Evolutionary conservation across 2,888 invertebrate species (phyloP).

Genomic region (Agonum fuliginosum): DNA sequence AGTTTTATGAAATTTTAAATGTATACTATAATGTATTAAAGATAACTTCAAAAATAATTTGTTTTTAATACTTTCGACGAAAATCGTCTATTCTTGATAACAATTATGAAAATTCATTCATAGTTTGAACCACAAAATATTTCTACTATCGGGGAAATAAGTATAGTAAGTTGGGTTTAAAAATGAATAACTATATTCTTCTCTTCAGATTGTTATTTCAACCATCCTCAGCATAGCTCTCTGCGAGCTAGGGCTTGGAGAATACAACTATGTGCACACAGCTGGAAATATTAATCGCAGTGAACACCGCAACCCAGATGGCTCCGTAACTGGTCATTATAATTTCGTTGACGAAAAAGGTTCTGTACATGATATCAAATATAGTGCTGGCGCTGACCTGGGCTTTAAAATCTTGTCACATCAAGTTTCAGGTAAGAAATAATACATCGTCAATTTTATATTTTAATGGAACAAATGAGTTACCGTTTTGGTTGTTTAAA

Average conservation of each 20-base stretch:
- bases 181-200: conserved; percentile 22
- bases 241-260: conserved; percentile 44
- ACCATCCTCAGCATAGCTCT: conserved; percentile 21
- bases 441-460: background rate
- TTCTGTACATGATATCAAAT: conserved; percentile 60
- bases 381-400: conserved; percentile 59
- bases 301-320: conserved; percentile 59
- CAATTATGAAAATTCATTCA: too few species aligned
- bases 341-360: conserved; percentile 57
- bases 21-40: too few species aligned
- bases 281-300: conserved; percentile 35
- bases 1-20: too few species aligned
- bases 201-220: conserved; percentile 13
- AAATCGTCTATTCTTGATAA: too few species aligned
- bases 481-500: too few species aligned
- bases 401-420: conserved; percentile 49
- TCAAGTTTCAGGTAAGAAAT: conserved; percentile 6
- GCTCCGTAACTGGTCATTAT: conserved; percentile 56
- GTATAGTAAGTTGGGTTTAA: too few species aligned
- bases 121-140: too few species aligned
- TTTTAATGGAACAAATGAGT: background rate
- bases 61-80: too few species aligned
- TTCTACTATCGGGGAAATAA: too few species aligned
- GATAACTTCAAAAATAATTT: too few species aligned
- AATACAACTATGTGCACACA: conserved; percentile 58